Conservation (phyloP, 2,113 vertebrate genomes). For the Megaceryle maxima region DNA sequence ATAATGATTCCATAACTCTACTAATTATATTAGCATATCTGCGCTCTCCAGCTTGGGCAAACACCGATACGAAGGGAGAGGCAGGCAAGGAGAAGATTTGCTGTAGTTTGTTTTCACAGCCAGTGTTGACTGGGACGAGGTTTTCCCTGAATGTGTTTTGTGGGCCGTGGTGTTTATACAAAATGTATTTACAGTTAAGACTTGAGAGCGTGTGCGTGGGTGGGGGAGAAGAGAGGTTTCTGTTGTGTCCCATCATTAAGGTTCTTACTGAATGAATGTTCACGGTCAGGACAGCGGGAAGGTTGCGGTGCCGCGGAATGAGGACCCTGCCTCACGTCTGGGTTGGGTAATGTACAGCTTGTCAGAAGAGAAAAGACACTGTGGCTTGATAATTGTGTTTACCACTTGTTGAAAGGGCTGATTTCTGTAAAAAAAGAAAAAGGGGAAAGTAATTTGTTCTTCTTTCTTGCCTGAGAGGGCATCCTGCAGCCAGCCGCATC, state of each 20-base stretch:
- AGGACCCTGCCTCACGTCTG: neutral
- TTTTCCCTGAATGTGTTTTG: neutral
- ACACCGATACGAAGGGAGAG: neutral
- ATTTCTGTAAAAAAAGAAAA: neutral
- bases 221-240: neutral
- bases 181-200: neutral
- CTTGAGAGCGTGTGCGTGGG: fast-evolving
- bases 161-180: neutral
- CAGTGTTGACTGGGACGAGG: neutral
- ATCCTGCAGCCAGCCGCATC: neutral
- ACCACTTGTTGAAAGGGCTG: neutral
- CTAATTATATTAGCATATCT: neutral
- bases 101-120: neutral
- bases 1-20: neutral
- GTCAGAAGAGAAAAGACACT: neutral
- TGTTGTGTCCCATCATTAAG: neutral
- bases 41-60: neutral
- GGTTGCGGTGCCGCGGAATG: neutral
- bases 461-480: neutral
- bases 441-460: neutral
- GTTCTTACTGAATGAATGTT: neutral
- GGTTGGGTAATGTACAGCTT: neutral
- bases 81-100: neutral
- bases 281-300: neutral
- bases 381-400: neutral